Percentiles rank a stretch among this genome's conserved stretches.
Evolutionary conservation across 2,113 vertebrate species (phyloP).

Genomic region (Lamprologus tigripictilis): DNA sequence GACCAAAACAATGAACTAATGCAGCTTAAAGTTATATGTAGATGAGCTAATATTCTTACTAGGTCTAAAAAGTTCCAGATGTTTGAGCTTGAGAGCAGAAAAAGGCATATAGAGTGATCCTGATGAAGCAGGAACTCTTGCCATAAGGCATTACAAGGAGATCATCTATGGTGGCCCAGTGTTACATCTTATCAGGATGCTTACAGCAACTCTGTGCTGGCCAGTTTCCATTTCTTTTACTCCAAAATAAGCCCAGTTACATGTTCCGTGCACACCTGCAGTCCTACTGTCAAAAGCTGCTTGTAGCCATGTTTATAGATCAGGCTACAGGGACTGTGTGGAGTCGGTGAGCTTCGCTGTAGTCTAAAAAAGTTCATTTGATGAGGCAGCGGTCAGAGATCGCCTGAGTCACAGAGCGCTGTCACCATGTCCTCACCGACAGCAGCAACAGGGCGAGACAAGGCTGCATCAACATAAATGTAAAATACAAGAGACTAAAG

Average conservation of each 20-base stretch:
- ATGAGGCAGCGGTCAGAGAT: constrained; percentile 1
- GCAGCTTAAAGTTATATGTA: neutral
- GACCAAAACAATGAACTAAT: neutral
- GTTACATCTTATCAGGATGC: neutral
- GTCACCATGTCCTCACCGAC: neutral
- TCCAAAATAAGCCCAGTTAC: neutral
- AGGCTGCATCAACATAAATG: neutral
- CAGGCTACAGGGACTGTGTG: neutral
- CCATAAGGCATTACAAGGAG: neutral
- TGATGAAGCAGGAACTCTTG: neutral
- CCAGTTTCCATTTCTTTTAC: neutral
- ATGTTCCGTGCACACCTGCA: neutral
- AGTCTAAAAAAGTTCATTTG: neutral
- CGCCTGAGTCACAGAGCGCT: neutral
- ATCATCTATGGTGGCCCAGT: neutral
- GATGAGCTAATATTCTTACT: neutral
- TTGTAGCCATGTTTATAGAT: neutral
- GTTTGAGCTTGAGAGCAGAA: neutral
- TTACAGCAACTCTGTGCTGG: neutral
- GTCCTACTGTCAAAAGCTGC: neutral
- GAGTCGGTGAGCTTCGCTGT: neutral
- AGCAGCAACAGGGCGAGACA: neutral
- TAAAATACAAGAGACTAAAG: neutral
- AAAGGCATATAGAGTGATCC: neutral
- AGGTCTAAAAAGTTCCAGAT: neutral